Conservation (phyloP, 2,888 invertebrate species). For the Hirtodrosophila duncani region DNA sequence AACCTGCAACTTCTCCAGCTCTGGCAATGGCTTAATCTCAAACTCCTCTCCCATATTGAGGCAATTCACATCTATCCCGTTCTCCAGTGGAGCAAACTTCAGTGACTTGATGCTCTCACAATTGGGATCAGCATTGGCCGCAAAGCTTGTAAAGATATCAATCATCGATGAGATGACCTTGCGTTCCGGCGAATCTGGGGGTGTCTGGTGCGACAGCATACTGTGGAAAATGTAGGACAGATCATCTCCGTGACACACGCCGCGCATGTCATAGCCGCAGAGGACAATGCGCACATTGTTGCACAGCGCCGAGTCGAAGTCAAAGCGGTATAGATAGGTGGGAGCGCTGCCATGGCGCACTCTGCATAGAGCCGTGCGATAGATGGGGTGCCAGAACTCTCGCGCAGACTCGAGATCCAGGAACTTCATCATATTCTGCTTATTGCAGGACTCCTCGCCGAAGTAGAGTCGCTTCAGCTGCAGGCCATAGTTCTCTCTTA, state of each 20-base stretch:
- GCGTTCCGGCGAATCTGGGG: slow-evolving; percentile 61
- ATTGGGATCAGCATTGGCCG: slow-evolving; percentile 71
- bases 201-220: slow-evolving; percentile 60
- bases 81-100: slow-evolving; percentile 52
- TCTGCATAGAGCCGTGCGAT: slow-evolving; percentile 65
- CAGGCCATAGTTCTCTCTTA: slow-evolving; percentile 56
- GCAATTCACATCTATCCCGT: slow-evolving; percentile 57
- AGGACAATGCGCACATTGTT: slow-evolving; percentile 71
- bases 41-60: slow-evolving; percentile 70
- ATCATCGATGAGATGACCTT: slow-evolving; percentile 67
- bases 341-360: slow-evolving; percentile 62
- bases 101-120: slow-evolving; percentile 54
- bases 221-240: slow-evolving; percentile 74
- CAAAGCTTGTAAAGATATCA: slow-evolving; percentile 75
- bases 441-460: slow-evolving; percentile 67
- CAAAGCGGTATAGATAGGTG: slow-evolving; percentile 77
- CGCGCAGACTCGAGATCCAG: slow-evolving; percentile 72
- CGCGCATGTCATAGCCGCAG: slow-evolving; percentile 67
- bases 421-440: slow-evolving; percentile 75
- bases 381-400: slow-evolving; percentile 76
- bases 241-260: slow-evolving; percentile 77
- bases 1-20: slow-evolving; percentile 61
- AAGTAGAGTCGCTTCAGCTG: slow-evolving; percentile 69
- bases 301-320: slow-evolving; percentile 73
- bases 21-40: slow-evolving; percentile 67